Conservation (phyloP, 1,140 invertebrate genomes). For the Laodelphax striatellus region DNA sequence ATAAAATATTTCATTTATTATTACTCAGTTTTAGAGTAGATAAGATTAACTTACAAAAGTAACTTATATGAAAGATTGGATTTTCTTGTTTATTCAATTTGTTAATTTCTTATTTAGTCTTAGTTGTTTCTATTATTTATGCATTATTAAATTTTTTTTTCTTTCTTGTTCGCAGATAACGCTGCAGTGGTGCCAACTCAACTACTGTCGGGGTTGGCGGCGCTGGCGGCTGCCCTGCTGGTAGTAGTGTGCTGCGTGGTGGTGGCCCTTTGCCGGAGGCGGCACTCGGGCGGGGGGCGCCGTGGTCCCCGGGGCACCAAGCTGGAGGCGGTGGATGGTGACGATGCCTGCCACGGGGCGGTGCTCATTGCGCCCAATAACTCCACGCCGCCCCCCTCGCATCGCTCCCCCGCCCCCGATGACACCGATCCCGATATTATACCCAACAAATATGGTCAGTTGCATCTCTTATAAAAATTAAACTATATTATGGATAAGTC, state of each 20-base stretch:
- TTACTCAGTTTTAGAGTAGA: too few species aligned
- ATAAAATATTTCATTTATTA: too few species aligned
- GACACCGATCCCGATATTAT: constrained; percentile 73
- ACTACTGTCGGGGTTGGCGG: constrained; percentile 54
- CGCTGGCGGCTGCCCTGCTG: constrained; percentile 53
- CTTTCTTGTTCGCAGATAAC: not conserved
- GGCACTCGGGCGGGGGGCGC: constrained; percentile 30
- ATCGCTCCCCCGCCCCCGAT: constrained; percentile 25
- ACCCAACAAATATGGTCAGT: constrained; percentile 70
- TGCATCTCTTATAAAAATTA: too few species aligned
- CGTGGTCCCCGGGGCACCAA: constrained; percentile 22
- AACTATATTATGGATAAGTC: too few species aligned
- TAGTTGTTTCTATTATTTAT: too few species aligned
- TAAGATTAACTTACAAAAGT: too few species aligned
- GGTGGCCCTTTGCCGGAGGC: constrained; percentile 51
- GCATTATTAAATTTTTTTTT: too few species aligned
- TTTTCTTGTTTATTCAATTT: too few species aligned
- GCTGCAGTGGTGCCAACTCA: constrained; percentile 44
- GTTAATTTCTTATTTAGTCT: too few species aligned
- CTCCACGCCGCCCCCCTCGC: constrained; percentile 22
- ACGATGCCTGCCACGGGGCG: constrained; percentile 19
- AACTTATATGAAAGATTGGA: too few species aligned
- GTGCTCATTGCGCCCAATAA: constrained; percentile 29
- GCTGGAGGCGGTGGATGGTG: constrained; percentile 9
- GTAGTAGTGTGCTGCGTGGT: constrained; percentile 57